Base-by-base conservation (phyloP, 2,113 vertebrate species). In the Nycticebus coucang region DNA sequence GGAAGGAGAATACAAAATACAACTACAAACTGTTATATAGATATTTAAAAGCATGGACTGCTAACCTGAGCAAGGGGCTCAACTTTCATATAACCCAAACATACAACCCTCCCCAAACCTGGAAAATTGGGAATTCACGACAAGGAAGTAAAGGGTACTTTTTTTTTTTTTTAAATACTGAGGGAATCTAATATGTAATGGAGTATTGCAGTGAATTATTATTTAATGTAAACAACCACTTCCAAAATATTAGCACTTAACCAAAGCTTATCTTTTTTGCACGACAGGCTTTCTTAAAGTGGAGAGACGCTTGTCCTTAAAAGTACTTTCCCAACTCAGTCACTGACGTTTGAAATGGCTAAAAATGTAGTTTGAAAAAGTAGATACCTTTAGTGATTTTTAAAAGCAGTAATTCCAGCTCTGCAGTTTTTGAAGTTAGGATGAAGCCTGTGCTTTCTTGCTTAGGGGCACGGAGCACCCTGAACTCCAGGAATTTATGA, bases 401-500 rank as follows among this genome's bases (percentile, higher is more conserved):
- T 93, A 62, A 96, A 93, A 87, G n/a, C 12, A 78, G 3, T 28
- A 60, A 81, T 93, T 80, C 60, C 30, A 95, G 7, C 9, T 78
- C 71, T 26, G 15, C 17, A 85, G 8, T 59, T 89, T 92, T 78
- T 35, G 66, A 81, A 87, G 41, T 75, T 64, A 53, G 6, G 8
- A 28, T 9, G 59, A 95, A 24, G 14, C n/a, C 18, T 1, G 0
- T 93, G 68, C 50, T 97, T 95, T 95, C 87, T 88, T 90, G 59
- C 75, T 68, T 62, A 89, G 87, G 80, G 79, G 92, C 55, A 41
- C 2, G 1, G 59, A 71, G 64, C 78, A 88, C 87, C 79, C 85
- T 91, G 82, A 91, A 74, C 57, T 72, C n/a, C 69, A 97, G 87
- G 91, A 95, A 96, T 97, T 95, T 96, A 95, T 94, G 91, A 91